Evolutionary conservation across 2,888 invertebrate genomes (phyloP).

Genomic region (Apodemia zela): DNA sequence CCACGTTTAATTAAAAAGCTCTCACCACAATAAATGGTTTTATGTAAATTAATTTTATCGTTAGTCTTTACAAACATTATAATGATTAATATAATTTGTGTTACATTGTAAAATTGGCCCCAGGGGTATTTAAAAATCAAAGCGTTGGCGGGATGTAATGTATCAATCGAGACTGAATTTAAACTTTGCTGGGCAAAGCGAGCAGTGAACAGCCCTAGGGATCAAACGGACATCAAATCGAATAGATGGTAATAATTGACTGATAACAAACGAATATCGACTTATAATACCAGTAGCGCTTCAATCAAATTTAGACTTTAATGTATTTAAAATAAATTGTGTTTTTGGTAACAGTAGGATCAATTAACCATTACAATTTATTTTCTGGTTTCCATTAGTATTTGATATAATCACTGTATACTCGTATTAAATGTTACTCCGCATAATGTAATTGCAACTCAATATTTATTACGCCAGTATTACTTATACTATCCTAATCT

Average conservation of each 20-base stretch:
- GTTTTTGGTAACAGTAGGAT: too few species aligned
- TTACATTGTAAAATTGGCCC: constrained; percentile 42
- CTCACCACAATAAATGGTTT: not conserved
- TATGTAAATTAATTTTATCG: constrained; percentile 28
- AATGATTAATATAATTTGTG: constrained; percentile 34
- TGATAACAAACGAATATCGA: constrained; percentile 57
- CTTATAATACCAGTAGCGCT: constrained; percentile 41
- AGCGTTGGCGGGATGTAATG: constrained; percentile 59
- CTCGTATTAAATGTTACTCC: too few species aligned
- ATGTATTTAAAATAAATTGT: constrained; percentile 26
- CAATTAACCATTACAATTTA: too few species aligned
- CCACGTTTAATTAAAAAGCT: too few species aligned
- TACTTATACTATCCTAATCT: too few species aligned
- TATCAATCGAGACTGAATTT: constrained; percentile 76
- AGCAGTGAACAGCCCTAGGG: constrained; percentile 62
- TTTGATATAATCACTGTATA: too few species aligned
- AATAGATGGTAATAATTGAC: constrained; percentile 75
- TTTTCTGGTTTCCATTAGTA: too few species aligned
- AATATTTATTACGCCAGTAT: too few species aligned
- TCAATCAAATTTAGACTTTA: constrained; percentile 56
- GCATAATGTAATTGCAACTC: too few species aligned
- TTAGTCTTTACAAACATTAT: constrained; percentile 34
- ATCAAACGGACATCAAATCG: constrained; percentile 69
- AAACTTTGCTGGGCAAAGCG: constrained; percentile 71
- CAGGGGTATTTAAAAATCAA: constrained; percentile 60